These are phyloP conservation scores for Anhinga anhinga DNA, from an alignment of 2,113 vertebrate genomes.

Conservation along the genomic window DNA sequence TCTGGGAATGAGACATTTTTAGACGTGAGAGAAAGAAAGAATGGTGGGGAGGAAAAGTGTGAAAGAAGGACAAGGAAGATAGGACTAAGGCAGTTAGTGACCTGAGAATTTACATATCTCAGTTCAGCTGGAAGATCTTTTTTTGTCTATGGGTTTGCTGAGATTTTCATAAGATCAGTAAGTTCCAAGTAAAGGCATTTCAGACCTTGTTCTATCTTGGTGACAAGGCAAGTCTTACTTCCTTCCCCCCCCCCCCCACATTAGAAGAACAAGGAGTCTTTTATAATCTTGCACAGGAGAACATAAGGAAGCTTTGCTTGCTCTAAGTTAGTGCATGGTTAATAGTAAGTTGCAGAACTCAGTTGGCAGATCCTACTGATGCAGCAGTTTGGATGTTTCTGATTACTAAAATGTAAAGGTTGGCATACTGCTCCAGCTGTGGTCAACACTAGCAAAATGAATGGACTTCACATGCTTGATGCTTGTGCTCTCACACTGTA, in stretches of 20 bases:
- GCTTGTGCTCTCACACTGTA: neutral
- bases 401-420: neutral
- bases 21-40: neutral
- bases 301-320: neutral
- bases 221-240: neutral
- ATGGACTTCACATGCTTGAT: neutral
- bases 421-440: neutral
- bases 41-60: neutral
- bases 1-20: neutral
- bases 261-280: neutral
- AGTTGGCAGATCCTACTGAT: neutral
- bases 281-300: neutral
- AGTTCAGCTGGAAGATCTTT: neutral
- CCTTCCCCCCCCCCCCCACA: fast-evolving
- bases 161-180: neutral
- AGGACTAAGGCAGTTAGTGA: neutral
- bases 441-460: neutral
- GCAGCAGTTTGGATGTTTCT: neutral
- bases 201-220: neutral
- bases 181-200: neutral
- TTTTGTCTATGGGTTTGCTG: neutral
- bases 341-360: neutral
- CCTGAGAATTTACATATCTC: neutral
- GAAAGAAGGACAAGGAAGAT: neutral
- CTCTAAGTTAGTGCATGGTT: neutral